Conservation (phyloP, 1,140 invertebrate genomes). For the Trichonephila inaurata region DNA sequence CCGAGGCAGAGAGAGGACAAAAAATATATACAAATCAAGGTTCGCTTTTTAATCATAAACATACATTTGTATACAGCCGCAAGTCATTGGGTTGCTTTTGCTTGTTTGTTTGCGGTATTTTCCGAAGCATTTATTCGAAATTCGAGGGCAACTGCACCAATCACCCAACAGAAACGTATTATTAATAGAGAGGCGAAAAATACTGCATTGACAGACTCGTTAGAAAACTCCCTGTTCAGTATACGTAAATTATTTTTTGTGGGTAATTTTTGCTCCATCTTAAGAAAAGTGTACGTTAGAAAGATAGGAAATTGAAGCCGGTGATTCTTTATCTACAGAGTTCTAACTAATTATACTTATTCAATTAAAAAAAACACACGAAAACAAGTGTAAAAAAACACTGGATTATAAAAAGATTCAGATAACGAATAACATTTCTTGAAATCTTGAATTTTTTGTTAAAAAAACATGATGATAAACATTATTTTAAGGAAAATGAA, state of each 20-base stretch:
- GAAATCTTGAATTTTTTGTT: no score
- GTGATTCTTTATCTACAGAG: no score
- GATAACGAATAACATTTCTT: no score
- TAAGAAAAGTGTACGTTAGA: no score
- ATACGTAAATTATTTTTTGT: not conserved
- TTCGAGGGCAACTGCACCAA: not conserved
- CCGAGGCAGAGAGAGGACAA: not conserved
- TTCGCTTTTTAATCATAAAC: not conserved
- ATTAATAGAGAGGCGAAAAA: constrained; percentile 32
- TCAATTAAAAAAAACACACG: no score
- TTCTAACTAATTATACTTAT: no score
- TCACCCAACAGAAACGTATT: not conserved
- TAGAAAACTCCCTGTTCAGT: not conserved
- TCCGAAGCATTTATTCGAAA: not conserved
- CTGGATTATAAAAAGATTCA: no score
- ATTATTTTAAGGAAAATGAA: no score
- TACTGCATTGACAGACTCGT: constrained; percentile 25
- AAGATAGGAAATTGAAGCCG: no score
- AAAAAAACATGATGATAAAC: no score
- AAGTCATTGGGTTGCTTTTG: not conserved
- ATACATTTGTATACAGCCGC: not conserved
- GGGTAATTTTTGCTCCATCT: not conserved
- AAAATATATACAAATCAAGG: not conserved
- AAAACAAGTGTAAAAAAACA: no score
- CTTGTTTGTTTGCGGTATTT: not conserved